Base-by-base conservation (phyloP, 2,113 vertebrate species). In the Engraulis encrasicolus region DNA sequence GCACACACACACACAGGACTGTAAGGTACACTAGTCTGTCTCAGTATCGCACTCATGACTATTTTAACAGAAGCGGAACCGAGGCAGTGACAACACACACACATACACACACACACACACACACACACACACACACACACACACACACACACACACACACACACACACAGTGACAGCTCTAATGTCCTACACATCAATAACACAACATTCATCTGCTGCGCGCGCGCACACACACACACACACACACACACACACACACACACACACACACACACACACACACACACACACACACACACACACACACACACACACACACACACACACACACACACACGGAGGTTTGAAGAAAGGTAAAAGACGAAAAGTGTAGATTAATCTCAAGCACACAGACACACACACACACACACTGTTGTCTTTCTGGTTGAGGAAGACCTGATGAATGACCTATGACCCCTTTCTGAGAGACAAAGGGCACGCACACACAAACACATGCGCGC, bases 1-100 rank as follows among this genome's bases (percentile, higher is more conserved):
- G 66, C 71, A 20, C 38, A 80, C 54, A 84, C 14, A n/a, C 74
- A 87, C 71, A 84, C 78, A 1, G 80, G 88, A 87, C 88, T 89
- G 94, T 92, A 93, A 95, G 88, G 81, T 87, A 94, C 90, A 92
- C 92, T 89, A 88, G 78, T 83, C 66, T 58, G 23, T 90, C 90
- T 92, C 90, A 1, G 91, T 94, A 93, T 94, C 91, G 88, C 87
- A 82, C 93, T 94, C 94, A 95, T 95, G 92, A 96, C 90, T 96
- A 93, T 95, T 96, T 95, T 89, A 95, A 89, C 90, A 90, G 89
- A 84, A 92, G 89, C 50, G 88, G 92, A 94, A 94, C 94, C 93
- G 88, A 88, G 83, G 87, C 90, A 91, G 88, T 91, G n/a, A n/a
- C n/a, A n/a, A n/a, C n/a, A n/a, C n/a, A n/a, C n/a, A n/a, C n/a